These are phyloP conservation scores for Ictalurus furcatus DNA, from an alignment of 2,113 vertebrate species.

Conservation along the genomic window DNA sequence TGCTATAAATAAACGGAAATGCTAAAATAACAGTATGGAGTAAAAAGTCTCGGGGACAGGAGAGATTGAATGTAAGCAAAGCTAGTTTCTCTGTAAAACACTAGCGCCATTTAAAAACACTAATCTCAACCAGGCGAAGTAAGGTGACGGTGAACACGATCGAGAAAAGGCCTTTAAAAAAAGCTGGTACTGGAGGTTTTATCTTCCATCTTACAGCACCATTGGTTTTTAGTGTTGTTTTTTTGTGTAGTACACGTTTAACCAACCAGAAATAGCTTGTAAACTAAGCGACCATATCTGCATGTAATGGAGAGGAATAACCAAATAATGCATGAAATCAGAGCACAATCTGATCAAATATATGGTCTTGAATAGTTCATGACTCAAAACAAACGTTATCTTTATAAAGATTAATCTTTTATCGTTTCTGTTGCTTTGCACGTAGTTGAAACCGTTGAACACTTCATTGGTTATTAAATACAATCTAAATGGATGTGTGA, in stretches of 20 bases:
- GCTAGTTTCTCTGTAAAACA: constrained; percentile 98
- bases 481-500: constrained; percentile 3
- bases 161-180: constrained; percentile 33
- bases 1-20: background rate
- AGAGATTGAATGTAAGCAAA: constrained; percentile 80
- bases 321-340: constrained; percentile 77
- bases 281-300: background rate
- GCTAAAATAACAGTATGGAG: background rate
- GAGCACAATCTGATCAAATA: background rate
- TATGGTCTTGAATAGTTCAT: background rate
- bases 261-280: constrained; percentile 69
- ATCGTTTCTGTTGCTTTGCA: background rate
- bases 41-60: background rate
- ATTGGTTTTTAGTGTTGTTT: constrained; percentile 72
- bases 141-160: constrained; percentile 42
- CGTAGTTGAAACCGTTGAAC: background rate
- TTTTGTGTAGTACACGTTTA: constrained; percentile 82
- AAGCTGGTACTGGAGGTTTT: constrained; percentile 23
- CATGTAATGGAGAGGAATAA: constrained; percentile 78
- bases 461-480: background rate
- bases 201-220: constrained; percentile 55
- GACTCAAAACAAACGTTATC: background rate
- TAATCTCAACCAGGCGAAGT: constrained; percentile 35
- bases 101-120: constrained; percentile 68
- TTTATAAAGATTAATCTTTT: background rate